A percentile compares a stretch with the other conserved stretches of the same genome.
phyloP scores from a whole-genome alignment of 2,113 vertebrate genomes.

The Falco punctatus region DNA sequence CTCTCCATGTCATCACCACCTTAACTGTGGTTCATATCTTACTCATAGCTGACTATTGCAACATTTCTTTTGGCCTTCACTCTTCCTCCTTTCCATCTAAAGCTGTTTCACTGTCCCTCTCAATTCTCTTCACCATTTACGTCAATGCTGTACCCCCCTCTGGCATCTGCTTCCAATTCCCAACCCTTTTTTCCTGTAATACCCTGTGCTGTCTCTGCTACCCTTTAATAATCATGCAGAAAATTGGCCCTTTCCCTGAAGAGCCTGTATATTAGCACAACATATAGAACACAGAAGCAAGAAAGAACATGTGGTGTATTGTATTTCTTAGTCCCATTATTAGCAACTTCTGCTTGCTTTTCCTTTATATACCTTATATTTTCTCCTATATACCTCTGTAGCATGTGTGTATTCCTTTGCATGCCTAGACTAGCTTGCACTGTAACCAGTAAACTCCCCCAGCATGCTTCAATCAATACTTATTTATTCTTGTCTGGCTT shows the following conservation, averaged over 20 bases:
- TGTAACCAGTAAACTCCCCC: neutral
- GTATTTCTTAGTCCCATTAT: neutral
- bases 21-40: neutral
- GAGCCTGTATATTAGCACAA: neutral
- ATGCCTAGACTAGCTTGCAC: accelerated
- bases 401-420: neutral
- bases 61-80: neutral
- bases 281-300: neutral
- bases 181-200: neutral
- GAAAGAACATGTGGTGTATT: neutral
- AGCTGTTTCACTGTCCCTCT: neutral
- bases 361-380: neutral
- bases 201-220: neutral
- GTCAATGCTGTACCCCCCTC: neutral
- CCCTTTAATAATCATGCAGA: neutral
- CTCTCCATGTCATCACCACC: neutral
- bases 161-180: neutral
- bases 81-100: neutral
- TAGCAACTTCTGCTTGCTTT: neutral
- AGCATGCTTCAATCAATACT: neutral
- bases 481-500: neutral
- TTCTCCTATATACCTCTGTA: neutral
- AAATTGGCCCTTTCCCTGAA: neutral
- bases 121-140: neutral
- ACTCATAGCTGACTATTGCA: neutral